A percentile compares a stretch with the other conserved stretches of the same genome.
phyloP scores from a whole-genome alignment of 2,888 invertebrate species.

The Agrypnus murinus region DNA sequence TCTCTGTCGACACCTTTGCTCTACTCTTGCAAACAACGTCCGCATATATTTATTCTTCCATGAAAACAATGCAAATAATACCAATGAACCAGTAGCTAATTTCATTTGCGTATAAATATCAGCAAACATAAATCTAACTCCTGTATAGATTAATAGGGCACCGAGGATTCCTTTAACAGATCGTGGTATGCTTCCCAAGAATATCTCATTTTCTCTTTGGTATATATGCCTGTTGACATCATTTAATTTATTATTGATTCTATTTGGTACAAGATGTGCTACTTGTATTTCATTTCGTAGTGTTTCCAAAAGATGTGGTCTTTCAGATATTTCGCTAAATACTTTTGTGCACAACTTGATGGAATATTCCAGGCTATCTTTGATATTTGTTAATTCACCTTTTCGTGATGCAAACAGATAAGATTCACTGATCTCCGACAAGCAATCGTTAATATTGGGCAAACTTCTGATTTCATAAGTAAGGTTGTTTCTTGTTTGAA shows the following conservation, averaged over 20 bases:
- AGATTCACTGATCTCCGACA: not conserved
- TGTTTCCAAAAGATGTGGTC: not conserved
- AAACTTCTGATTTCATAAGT: not conserved
- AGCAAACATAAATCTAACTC: slow-evolving; percentile 5
- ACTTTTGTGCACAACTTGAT: not conserved
- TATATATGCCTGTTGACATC: slow-evolving; percentile 3
- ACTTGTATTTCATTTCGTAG: not conserved
- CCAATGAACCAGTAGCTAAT: not conserved
- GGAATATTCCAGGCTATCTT: not conserved
- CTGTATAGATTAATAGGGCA: not conserved
- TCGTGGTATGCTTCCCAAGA: not conserved
- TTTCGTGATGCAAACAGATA: slow-evolving; percentile 9
- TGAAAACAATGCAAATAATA: slow-evolving; percentile 17
- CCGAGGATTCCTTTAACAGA: not conserved
- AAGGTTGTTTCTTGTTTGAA: not conserved
- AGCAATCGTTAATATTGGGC: not conserved
- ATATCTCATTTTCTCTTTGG: not conserved
- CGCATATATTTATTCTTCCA: slow-evolving; percentile 19
- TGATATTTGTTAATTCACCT: slow-evolving; percentile 12
- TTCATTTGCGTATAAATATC: not conserved
- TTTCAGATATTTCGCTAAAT: not conserved
- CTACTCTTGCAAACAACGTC: not conserved
- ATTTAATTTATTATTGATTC: not conserved
- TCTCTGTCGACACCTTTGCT: slow-evolving; percentile 16
- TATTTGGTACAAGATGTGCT: not conserved